Evolutionary conservation across 2,797 vertebrate species (phyloP).

Genomic region (Pantherophis alleghaniensis): DNA sequence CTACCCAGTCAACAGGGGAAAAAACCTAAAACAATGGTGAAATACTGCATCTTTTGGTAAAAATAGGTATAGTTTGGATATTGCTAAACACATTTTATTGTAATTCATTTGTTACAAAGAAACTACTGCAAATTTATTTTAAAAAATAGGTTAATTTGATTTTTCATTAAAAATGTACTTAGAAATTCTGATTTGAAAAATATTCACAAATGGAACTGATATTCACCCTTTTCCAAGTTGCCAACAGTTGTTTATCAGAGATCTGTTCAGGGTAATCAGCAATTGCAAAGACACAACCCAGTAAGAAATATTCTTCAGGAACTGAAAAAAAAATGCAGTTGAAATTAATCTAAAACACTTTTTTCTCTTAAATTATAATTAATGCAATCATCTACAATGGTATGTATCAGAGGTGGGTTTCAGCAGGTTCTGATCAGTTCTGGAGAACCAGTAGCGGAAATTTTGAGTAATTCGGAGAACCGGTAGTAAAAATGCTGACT

Average conservation of each 20-base stretch:
- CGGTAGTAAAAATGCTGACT: too few relatives aligned
- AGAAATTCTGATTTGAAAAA: neutral
- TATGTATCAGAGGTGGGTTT: neutral
- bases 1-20: neutral
- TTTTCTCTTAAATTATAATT: conserved; percentile 16
- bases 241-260: conserved; percentile 94
- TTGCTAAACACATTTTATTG: neutral
- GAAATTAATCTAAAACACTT: conserved; percentile 22
- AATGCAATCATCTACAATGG: neutral
- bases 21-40: neutral
- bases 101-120: neutral
- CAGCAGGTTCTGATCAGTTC: too few relatives aligned
- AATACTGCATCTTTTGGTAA: neutral
- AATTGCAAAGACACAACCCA: conserved; percentile 93
- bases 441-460: too few relatives aligned
- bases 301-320: conserved; percentile 89
- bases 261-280: conserved; percentile 98
- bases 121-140: neutral
- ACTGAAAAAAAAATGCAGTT: conserved; percentile 71
- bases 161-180: neutral
- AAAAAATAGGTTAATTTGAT: neutral
- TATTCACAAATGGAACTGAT: conserved; percentile 11
- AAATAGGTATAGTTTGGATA: neutral
- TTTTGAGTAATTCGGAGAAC: too few relatives aligned
- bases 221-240: conserved; percentile 94